These are phyloP conservation scores for Ataeniobius toweri DNA, from an alignment of 2,797 vertebrate species.

Conservation along the genomic window DNA sequence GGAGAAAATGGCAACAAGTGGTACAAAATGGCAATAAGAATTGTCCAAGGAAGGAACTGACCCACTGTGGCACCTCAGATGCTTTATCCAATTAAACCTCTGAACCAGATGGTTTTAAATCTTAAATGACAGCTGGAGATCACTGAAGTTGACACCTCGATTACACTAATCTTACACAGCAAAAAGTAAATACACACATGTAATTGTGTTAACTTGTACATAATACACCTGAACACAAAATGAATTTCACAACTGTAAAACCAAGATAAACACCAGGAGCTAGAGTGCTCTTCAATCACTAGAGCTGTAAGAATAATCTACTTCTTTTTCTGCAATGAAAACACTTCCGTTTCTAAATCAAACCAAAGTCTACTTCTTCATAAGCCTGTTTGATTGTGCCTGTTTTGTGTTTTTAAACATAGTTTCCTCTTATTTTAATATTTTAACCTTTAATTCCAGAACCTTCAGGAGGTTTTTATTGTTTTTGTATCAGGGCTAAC, in stretches of 20 bases:
- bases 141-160: slow-evolving; percentile 27
- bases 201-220: neutral
- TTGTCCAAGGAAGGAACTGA: neutral
- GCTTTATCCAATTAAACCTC: neutral
- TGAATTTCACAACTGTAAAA: neutral
- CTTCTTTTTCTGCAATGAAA: neutral
- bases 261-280: neutral
- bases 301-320: neutral
- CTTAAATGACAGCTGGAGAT: slow-evolving; percentile 34
- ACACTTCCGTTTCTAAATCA: neutral
- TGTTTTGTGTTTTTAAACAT: slow-evolving; percentile 13
- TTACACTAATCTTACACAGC: slow-evolving; percentile 29
- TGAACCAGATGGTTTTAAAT: slow-evolving; percentile 47
- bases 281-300: neutral
- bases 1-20: neutral
- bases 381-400: neutral
- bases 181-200: neutral
- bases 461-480: neutral
- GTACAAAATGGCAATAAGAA: neutral
- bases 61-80: neutral
- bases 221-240: neutral
- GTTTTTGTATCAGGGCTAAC: neutral
- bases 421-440: neutral
- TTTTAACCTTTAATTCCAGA: neutral
- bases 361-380: neutral